Conservation (phyloP, 2,888 invertebrate genomes). For the Hyles lineata region DNA sequence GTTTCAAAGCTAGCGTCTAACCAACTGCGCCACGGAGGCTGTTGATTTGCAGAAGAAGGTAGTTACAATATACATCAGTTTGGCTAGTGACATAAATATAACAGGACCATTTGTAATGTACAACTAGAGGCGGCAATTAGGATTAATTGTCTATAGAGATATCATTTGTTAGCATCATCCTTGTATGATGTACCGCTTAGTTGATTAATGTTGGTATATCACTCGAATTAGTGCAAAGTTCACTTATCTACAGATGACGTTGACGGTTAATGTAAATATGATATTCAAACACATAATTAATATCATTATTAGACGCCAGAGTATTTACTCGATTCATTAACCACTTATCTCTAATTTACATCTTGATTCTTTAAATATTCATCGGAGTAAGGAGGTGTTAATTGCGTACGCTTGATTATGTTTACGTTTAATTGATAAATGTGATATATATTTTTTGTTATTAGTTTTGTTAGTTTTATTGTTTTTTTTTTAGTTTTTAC, state of each 20-base stretch:
- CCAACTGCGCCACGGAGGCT: too few species aligned
- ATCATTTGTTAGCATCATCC: constrained; percentile 9
- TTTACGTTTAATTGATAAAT: neutral
- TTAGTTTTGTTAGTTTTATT: neutral
- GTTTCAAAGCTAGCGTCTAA: too few species aligned
- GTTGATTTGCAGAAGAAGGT: too few species aligned
- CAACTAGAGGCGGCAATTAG: neutral
- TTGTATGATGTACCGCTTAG: constrained; percentile 34
- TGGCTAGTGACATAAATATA: neutral
- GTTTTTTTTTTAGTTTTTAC: neutral
- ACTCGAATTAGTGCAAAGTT: constrained; percentile 51
- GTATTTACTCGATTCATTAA: constrained; percentile 12
- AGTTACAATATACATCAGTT: neutral
- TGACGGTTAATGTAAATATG: constrained; percentile 41
- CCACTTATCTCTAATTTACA: constrained; percentile 8
- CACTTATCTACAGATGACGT: constrained; percentile 49
- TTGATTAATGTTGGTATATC: constrained; percentile 34
- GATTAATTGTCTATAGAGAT: constrained; percentile 2
- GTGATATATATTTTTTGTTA: neutral
- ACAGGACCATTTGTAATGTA: neutral
- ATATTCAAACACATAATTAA: constrained; percentile 19
- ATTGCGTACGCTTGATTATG: neutral
- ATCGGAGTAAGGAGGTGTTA: neutral
- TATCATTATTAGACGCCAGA: constrained; percentile 10
- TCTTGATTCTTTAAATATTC: constrained; percentile 19